Conservation (phyloP, 2,113 vertebrate species). For the Rhinoderma darwinii region DNA sequence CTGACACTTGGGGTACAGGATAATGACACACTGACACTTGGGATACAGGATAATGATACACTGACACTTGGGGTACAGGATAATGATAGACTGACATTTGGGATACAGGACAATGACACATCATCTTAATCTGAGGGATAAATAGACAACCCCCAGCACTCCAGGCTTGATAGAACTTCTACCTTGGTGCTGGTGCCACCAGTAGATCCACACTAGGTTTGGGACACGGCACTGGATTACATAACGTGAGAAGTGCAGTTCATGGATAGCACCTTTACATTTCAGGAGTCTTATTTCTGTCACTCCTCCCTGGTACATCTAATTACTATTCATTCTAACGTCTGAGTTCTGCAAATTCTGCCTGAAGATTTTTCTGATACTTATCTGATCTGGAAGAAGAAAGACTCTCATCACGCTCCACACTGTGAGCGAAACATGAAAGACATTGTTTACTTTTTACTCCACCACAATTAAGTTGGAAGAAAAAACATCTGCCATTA, state of each 20-base stretch:
- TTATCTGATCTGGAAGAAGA: slow-evolving; percentile 34
- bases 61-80: background rate
- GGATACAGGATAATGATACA: background rate
- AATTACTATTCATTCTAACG: slow-evolving; percentile 12
- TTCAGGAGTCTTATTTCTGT: background rate
- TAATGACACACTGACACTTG: slow-evolving; percentile 2
- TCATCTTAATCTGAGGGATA: background rate
- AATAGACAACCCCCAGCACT: background rate
- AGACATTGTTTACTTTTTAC: background rate
- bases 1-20: background rate
- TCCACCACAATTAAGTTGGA: background rate
- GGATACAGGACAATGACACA: background rate
- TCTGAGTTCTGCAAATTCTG: slow-evolving; percentile 2
- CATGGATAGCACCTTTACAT: background rate
- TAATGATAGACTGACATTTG: background rate
- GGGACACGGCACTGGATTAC: too few relatives aligned
- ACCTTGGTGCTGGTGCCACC: too few relatives aligned
- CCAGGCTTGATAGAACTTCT: background rate
- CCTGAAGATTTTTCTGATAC: slow-evolving; percentile 25
- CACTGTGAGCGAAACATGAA: background rate
- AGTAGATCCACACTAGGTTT: background rate
- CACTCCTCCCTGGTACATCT: background rate
- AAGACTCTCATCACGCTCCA: background rate
- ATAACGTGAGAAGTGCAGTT: background rate
- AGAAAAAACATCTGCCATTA: background rate